Evolutionary conservation across 2,888 invertebrate genomes (phyloP), one percentile per base, ranked within the genome.

Genomic region (Zootermopsis nevadensis): DNA sequence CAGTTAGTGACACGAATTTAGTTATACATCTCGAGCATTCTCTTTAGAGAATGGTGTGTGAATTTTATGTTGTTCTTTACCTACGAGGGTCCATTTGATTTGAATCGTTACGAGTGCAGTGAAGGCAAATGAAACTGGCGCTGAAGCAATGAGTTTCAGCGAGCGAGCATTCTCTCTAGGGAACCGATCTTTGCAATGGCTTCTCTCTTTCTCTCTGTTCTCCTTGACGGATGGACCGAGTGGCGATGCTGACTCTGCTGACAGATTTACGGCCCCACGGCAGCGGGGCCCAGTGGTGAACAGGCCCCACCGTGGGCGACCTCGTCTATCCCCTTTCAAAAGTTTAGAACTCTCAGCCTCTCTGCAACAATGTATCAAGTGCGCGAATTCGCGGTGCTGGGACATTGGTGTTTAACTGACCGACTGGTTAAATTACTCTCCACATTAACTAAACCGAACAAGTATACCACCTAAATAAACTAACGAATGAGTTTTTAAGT

Each of bases 171-270:
- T 42, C 15, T 74, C 79, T 31, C 79, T 30, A 42, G 66, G 66
- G 79, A 79, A 10, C n/a, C 42, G 76, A 74, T 74, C 72, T 35
- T 74, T 48, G 80, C 66, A 60, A 24, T 27, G 60, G 60, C 60
- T 60, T 60, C n/a, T 60, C n/a, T 27, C 1, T n/a, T n/a, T 42
- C 42, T 42, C 48, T 48, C 60, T 33, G 27, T n/a, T 27, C 83
- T 81, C 38, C 85, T 85, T 85, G 85, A 85, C 85, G 85, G 85
- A 85, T 85, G 84, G 85, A 84, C 82, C 72, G 81, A 55, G 82
- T 76, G 80, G 82, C 74, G 80, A 80, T 76, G 60, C 84, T 74
- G 83, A 80, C 77, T 80, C 83, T 82, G 85, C 81, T 85, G 85
- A 85, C 85, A 85, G 85, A 85, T 85, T 85, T 85, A 85, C 85